Base-by-base conservation (phyloP, 2,888 invertebrate species). In the Caradrina kadenii region DNA sequence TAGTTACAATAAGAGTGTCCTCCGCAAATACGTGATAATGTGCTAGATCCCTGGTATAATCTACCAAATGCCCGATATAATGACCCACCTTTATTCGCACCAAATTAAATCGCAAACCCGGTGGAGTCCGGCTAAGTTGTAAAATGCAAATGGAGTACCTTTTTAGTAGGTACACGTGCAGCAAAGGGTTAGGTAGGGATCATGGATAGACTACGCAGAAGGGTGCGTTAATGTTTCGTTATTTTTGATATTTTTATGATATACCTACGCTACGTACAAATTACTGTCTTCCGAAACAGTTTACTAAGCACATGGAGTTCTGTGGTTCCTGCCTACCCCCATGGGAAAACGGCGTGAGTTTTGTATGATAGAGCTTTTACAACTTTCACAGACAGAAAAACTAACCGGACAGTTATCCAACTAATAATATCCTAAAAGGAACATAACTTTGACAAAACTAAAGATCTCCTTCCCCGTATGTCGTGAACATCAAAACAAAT, bases 121-220 rank as follows among this genome's bases (percentile, higher is more conserved):
- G 84, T 82, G 86, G 86, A 87, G 88, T 87, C 87, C 85, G 80
- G 83, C 79, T 73, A 84, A 88, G 90, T 87, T 89, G 90, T 90
- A 88, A 90, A 91, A 92, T 92, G 92, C 90, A 92, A 92, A 92
- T 91, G 89, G 89, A 89, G 90, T 87, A 89, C 88, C 80, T 83
- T 81, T 79, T 79, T 72, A 72, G 73, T 63, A 77, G 73, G 74
- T 71, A 65, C 84, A 73, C 80, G 80, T 79, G 72, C 62, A 73
- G 52, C 61, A 69, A 26, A 79, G 78, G 82, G 74, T 75, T 77
- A 72, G 39, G 39, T 39, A 8, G 58, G 53, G 7, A 52, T 13
- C 59, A 6, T 17, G 42, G 49, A 45, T 31, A 68, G 60, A 35
- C 55, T 50, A 26, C 13, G 35, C 10, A 10, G 13, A 42, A 56